phyloP scores from a whole-genome alignment of 2,888 invertebrate genomes.

The Pilophorus perplexus region DNA sequence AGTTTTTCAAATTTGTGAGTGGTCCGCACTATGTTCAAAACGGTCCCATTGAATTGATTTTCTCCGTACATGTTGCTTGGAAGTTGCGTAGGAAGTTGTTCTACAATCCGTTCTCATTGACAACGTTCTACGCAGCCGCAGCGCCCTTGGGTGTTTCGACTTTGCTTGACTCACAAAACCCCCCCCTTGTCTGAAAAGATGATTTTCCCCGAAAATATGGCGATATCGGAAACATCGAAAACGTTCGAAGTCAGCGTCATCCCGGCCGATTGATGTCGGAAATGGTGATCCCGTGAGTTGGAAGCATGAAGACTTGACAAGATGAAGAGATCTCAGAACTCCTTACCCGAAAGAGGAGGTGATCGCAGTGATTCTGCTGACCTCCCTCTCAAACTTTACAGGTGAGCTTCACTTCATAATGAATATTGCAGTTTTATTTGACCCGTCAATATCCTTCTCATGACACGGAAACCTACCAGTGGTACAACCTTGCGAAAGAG shows the following conservation, averaged over 20 bases:
- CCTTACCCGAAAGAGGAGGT: conserved; percentile 53
- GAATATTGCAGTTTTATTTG: no score
- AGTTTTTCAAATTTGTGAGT: no score
- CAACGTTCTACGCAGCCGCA: conserved; percentile 27
- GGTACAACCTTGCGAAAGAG: no score
- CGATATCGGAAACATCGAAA: conserved; percentile 1
- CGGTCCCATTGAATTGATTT: no score
- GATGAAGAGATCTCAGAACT: conserved; percentile 59
- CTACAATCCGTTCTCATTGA: no score
- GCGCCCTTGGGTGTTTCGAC: conserved; percentile 20
- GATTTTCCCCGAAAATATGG: conserved; percentile 19
- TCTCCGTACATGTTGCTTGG: no score
- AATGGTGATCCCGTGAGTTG: neutral
- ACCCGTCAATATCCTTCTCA: no score
- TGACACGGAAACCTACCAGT: no score
- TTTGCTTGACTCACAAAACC: neutral
- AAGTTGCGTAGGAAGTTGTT: no score
- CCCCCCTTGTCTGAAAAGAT: neutral
- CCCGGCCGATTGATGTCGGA: conserved; percentile 18
- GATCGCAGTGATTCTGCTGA: conserved; percentile 56
- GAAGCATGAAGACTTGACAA: conserved; percentile 54
- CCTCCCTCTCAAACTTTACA: conserved; percentile 59
- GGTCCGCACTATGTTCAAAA: no score
- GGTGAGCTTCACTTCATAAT: conserved; percentile 55
- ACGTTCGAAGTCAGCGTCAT: neutral